Evolutionary conservation across 2,888 invertebrate species (phyloP).

Genomic region (Ashinkailepas kermadecensis): DNA sequence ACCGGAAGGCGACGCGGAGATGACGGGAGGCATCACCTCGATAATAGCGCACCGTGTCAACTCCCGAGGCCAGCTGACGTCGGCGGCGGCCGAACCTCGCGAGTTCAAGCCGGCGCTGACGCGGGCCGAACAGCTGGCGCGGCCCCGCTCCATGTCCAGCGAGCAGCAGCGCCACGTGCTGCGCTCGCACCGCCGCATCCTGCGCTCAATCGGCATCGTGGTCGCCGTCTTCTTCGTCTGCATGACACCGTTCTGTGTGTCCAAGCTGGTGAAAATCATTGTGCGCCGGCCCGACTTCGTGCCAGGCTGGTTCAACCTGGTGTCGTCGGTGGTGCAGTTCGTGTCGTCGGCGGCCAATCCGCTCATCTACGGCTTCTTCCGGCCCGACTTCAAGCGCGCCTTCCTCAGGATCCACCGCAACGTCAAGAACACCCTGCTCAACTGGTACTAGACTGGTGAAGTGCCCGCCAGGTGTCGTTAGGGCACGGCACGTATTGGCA

Average conservation of each 20-base stretch:
- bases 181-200: not conserved
- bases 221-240: slow-evolving; percentile 26
- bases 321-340: slow-evolving; percentile 26
- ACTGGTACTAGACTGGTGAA: too few relatives aligned
- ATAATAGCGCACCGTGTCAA: not conserved
- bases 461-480: too few relatives aligned
- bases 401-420: slow-evolving; percentile 18
- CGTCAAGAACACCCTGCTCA: not conserved
- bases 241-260: slow-evolving; percentile 28
- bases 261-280: slow-evolving; percentile 26
- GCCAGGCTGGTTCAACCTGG: slow-evolving; percentile 24
- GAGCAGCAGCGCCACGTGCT: not conserved
- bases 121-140: too few relatives aligned
- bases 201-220: slow-evolving; percentile 20
- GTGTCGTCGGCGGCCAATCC: slow-evolving; percentile 25
- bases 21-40: not conserved
- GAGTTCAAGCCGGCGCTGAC: too few relatives aligned
- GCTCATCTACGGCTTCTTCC: slow-evolving; percentile 26
- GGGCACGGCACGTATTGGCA: too few relatives aligned
- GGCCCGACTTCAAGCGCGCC: slow-evolving; percentile 24
- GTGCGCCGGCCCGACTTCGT: slow-evolving; percentile 13
- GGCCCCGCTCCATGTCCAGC: not conserved
- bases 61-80: too few relatives aligned
- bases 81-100: too few relatives aligned
- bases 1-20: too few relatives aligned